A percentile compares a stretch with the other conserved stretches of the same genome.
Conservation (phyloP, 2,113 vertebrate genomes). For the Drymodes brunneopygia region DNA sequence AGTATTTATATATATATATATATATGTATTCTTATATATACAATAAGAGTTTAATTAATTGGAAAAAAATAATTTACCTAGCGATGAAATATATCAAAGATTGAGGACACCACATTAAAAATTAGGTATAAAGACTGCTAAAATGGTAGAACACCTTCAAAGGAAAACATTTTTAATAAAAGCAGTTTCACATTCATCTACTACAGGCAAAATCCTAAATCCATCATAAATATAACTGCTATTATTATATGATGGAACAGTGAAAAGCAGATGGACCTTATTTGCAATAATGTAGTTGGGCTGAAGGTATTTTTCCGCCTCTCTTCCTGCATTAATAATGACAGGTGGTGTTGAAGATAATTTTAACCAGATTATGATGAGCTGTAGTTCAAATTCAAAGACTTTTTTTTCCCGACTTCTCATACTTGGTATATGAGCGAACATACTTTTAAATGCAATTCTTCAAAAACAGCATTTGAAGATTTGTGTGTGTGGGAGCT, state of each 20-base stretch:
- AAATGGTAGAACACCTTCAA: conserved; percentile 18
- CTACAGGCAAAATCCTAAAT: conserved; percentile 12
- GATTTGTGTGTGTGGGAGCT: conserved; percentile 36
- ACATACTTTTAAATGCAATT: conserved; percentile 69
- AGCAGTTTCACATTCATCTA: not conserved
- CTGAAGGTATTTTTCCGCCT: conserved; percentile 25
- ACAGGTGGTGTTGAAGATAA: conserved; percentile 71
- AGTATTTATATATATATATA: not conserved
- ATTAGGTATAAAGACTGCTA: not conserved
- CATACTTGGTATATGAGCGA: conserved; percentile 54
- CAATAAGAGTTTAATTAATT: not conserved
- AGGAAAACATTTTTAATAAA: conserved; percentile 53
- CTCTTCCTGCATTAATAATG: conserved; percentile 67
- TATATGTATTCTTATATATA: not conserved
- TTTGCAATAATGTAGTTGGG: not conserved
- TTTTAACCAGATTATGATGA: conserved; percentile 74
- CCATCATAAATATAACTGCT: conserved; percentile 18
- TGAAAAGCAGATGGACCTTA: not conserved
- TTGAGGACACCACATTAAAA: not conserved
- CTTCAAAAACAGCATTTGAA: conserved; percentile 68
- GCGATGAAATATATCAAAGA: conserved; percentile 4
- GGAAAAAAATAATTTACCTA: not conserved
- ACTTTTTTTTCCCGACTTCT: conserved; percentile 26
- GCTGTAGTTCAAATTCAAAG: conserved; percentile 67
- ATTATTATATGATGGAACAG: conserved; percentile 15